phyloP scores from a whole-genome alignment of 2,113 vertebrate species.

The Pelecanus crispus region DNA sequence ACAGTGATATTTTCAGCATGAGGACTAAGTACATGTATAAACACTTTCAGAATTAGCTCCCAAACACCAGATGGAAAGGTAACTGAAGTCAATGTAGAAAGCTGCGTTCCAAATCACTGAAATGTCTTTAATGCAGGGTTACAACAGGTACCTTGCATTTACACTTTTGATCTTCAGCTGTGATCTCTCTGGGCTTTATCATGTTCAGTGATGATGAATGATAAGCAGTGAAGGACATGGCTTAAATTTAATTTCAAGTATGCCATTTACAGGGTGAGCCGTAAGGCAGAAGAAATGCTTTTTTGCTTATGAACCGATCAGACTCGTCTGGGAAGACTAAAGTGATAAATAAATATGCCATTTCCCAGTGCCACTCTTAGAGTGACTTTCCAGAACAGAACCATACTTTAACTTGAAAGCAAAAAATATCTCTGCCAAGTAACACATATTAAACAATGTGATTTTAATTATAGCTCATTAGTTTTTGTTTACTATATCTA shows the following conservation, averaged over 20 bases:
- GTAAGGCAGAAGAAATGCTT: not conserved
- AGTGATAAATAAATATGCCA: not conserved
- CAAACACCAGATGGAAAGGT: not conserved
- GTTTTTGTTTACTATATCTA: not conserved
- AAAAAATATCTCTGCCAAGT: not conserved
- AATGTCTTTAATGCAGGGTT: not conserved
- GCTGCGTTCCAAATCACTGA: not conserved
- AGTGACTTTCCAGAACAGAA: not conserved
- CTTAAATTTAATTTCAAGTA: not conserved
- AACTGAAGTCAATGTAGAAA: not conserved
- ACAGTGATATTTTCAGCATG: not conserved
- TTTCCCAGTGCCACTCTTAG: not conserved
- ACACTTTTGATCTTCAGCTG: not conserved
- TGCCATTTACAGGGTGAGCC: not conserved
- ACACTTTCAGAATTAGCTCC: not conserved
- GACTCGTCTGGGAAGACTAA: not conserved
- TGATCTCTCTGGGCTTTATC: not conserved
- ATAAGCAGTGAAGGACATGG: not conserved
- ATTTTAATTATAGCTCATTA: constrained; percentile 9
- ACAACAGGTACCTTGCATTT: not conserved
- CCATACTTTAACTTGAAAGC: not conserved
- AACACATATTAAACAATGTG: not conserved
- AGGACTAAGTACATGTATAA: not conserved
- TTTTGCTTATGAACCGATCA: not conserved
- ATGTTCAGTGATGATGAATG: not conserved